phyloP scores from a whole-genome alignment of 1,140 invertebrate species.

The Hyposmocoma kahamanoa region DNA sequence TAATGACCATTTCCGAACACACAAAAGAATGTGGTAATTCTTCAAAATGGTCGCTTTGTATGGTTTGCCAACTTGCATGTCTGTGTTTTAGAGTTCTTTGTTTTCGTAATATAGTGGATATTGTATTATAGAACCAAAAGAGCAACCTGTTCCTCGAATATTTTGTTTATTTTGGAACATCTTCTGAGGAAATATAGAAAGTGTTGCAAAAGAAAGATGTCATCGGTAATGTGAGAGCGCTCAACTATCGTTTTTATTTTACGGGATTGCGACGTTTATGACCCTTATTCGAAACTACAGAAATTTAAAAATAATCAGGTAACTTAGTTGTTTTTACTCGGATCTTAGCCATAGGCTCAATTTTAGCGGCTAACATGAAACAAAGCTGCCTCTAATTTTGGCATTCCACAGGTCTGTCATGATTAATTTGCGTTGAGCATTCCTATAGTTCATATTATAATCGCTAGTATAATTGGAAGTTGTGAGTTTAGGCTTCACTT shows the following conservation, averaged over 20 bases:
- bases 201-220: constrained; percentile 58
- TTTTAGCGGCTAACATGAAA: constrained; percentile 20
- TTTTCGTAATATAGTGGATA: constrained; percentile 64
- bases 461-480: too few relatives aligned
- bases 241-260: constrained; percentile 63
- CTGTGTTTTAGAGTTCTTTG: constrained; percentile 73
- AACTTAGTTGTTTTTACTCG: constrained; percentile 18
- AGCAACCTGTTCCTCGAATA: constrained; percentile 28
- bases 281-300: constrained; percentile 46
- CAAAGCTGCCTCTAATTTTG: constrained; percentile 64
- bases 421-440: constrained; percentile 53
- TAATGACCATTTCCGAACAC: constrained; percentile 51
- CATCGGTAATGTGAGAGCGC: constrained; percentile 69
- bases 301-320: constrained; percentile 51
- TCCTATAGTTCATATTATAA: too few relatives aligned
- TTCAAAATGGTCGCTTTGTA: constrained; percentile 77
- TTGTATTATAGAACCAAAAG: constrained; percentile 41
- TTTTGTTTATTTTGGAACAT: constrained; percentile 34
- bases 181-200: constrained; percentile 30
- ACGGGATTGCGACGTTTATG: constrained; percentile 60
- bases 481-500: too few relatives aligned
- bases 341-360: constrained; percentile 6
- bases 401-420: constrained; percentile 61
- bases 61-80: constrained; percentile 76
- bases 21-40: constrained; percentile 77